Conservation (phyloP, 2,797 vertebrate genomes). For the Stomatorhinus walkeri region DNA sequence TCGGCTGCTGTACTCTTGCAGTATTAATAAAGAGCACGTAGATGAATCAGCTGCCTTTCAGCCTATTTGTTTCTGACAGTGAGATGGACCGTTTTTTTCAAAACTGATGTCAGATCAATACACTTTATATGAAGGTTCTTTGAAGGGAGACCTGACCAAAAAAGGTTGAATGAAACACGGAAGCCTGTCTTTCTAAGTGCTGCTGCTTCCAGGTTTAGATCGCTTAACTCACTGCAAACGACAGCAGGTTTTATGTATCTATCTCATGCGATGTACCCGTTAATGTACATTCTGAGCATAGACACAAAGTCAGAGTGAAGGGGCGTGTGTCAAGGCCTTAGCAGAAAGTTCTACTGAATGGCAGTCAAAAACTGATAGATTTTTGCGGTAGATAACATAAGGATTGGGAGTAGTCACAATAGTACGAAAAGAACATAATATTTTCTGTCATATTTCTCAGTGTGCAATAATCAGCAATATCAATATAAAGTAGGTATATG, state of each 20-base stretch:
- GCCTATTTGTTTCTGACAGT: slow-evolving; percentile 9
- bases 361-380: not conserved
- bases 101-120: slow-evolving; percentile 6
- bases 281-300: not conserved
- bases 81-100: not conserved
- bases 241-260: not conserved
- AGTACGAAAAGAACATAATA: not conserved
- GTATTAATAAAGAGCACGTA: slow-evolving; percentile 6
- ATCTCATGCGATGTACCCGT: not conserved
- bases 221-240: not conserved
- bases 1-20: not conserved
- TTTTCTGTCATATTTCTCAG: not conserved
- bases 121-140: not conserved
- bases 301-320: not conserved
- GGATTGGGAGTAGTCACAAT: not conserved
- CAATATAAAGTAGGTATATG: not conserved
- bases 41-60: not conserved
- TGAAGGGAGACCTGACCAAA: not conserved
- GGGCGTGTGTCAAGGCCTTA: not conserved
- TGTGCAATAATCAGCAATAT: not conserved
- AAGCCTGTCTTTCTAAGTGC: not conserved
- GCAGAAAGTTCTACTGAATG: not conserved
- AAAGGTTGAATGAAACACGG: not conserved
- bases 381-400: not conserved
- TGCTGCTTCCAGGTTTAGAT: not conserved